Base-by-base conservation (phyloP, 2,888 invertebrate species). In the Ornithoptera priamus region DNA sequence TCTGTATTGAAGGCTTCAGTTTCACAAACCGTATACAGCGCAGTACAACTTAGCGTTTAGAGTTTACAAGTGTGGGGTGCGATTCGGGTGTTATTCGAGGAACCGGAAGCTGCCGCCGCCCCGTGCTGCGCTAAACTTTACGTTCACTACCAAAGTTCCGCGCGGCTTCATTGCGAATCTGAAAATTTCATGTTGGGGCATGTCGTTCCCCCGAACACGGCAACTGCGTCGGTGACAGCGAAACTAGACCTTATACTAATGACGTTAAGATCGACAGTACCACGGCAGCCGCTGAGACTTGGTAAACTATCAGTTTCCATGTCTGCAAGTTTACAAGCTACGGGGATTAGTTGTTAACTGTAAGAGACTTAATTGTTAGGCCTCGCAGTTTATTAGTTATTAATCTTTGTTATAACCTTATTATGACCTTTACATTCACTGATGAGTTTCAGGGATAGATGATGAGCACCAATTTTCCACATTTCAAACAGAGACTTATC, bases 91-190 rank as follows among this genome's bases (percentile, higher is more conserved):
- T 39, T 10, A 10, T 10, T 39, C 8, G 39, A 10, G 39, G 39
- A 10, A 7, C 39, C 39, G 39, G 39, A 39, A 70, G 66, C 66
- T 66, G 70, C 69, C 62, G 81, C 82, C 81, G 80, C 78, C 24
- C 30, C 78, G 80, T 75, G 77, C 76, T 77, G 81, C 81, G 81
- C 83, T 83, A 77, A 85, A 87, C 84, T 87, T 85, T 83, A 85
- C 84, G 85, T 85, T 83, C 82, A 79, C 85, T 86, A 39, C 79
- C 77, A 80, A 87, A 87, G 80, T 88, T 87, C 81, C 81, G 78
- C 81, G 80, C 79, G 77, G 79, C 84, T 84, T 87, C 87, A 88
- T 88, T 88, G 87, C 82, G 84, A 87, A 88, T 86, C 86, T 87
- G 85, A 86, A 87, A 89, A 88, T 83, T 88, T 88, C 79, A 77